phyloP scores from a whole-genome alignment of 2,797 vertebrate species.

The Coendou prehensilis region DNA sequence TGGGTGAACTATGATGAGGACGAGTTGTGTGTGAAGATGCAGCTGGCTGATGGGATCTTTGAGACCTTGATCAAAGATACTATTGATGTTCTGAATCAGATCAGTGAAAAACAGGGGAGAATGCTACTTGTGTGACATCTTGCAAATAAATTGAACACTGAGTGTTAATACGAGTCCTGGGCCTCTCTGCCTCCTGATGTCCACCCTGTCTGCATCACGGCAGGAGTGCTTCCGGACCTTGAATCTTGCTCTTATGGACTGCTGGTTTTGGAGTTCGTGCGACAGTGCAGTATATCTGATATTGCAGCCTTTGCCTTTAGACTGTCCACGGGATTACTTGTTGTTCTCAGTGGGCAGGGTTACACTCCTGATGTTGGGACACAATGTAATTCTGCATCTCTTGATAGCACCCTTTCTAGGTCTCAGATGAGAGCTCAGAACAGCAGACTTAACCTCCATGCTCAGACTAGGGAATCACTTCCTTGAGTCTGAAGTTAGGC shows the following conservation, averaged over 20 bases:
- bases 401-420: conserved; percentile 57
- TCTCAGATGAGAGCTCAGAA: conserved; percentile 36
- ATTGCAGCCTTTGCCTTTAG: conserved; percentile 78
- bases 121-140: conserved; percentile 90
- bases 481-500: conserved; percentile 64
- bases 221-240: conserved; percentile 78
- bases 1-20: conserved; percentile 99
- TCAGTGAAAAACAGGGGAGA: conserved; percentile 93
- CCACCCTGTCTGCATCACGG: conserved; percentile 79
- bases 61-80: conserved; percentile 98
- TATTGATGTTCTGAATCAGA: conserved; percentile 92
- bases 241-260: conserved; percentile 57
- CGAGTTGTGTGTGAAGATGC: conserved; percentile 98
- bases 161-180: conserved; percentile 74
- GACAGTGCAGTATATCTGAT: conserved; percentile 67
- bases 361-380: conserved; percentile 51
- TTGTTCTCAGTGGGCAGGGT: conserved; percentile 73
- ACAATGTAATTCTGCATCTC: conserved; percentile 69
- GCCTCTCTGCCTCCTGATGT: conserved; percentile 80
- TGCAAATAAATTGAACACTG: conserved; percentile 83
- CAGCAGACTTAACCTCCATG: conserved; percentile 72
- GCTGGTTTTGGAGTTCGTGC: conserved; percentile 73
- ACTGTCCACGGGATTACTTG: conserved; percentile 66
- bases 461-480: conserved; percentile 67
- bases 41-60: conserved; percentile 98